Percentiles rank a stretch among this genome's conserved stretches.
Conservation (phyloP, 2,113 vertebrate species). For the Odobenus rosmarus region DNA sequence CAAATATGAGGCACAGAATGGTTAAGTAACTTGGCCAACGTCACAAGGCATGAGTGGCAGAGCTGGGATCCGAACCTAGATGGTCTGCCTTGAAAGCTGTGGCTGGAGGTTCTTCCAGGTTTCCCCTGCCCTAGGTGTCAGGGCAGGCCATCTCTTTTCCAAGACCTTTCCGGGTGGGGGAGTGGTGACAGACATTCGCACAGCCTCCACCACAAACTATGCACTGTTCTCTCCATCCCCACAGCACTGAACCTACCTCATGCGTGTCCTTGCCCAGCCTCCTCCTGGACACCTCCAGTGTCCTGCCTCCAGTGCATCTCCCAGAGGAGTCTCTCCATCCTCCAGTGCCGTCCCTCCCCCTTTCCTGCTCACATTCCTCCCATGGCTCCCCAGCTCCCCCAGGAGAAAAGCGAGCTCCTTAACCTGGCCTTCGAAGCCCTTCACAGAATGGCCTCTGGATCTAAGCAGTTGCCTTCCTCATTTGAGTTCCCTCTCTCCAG, state of each 20-base stretch:
- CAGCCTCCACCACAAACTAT: neutral
- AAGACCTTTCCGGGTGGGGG: neutral
- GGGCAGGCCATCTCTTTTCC: neutral
- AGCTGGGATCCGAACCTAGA: neutral
- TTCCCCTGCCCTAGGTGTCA: too few relatives aligned
- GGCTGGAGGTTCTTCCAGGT: neutral
- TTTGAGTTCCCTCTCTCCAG: neutral
- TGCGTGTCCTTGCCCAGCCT: neutral
- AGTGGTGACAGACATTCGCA: neutral
- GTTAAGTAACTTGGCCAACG: neutral
- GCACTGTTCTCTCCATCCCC: neutral
- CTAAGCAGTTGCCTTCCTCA: neutral
- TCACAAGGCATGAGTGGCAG: neutral
- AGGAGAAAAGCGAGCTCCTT: neutral
- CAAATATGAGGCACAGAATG: neutral
- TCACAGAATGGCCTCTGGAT: neutral
- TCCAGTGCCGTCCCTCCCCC: neutral
- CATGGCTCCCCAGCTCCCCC: neutral
- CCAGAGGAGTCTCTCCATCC: neutral
- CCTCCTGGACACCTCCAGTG: neutral
- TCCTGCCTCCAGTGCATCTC: neutral
- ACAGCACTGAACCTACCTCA: neutral
- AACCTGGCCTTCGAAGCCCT: neutral
- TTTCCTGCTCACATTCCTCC: neutral
- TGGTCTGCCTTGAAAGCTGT: neutral